Percentiles rank a stretch among this genome's conserved stretches.
Evolutionary conservation across 2,113 vertebrate species (phyloP).

Genomic region (Microcebus griseorufus): DNA sequence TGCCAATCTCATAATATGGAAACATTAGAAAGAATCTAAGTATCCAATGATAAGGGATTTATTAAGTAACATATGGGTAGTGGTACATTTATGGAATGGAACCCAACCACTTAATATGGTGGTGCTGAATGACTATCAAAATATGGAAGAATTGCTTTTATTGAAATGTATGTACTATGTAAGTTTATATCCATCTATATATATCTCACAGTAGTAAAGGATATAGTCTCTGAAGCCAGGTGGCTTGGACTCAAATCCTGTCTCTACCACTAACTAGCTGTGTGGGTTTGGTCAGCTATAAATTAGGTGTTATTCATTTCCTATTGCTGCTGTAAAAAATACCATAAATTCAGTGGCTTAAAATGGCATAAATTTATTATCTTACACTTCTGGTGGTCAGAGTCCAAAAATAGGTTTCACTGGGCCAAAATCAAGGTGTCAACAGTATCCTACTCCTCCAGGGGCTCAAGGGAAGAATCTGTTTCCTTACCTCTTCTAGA

Average conservation of each 20-base stretch:
- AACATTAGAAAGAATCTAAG: constrained; percentile 15
- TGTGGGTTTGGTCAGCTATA: not conserved
- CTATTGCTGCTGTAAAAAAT: not conserved
- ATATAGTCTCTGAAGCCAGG: not conserved
- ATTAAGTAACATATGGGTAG: constrained; percentile 13
- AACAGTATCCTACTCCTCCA: not conserved
- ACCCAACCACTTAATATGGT: not conserved
- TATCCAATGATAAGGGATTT: not conserved
- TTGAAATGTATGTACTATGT: not conserved
- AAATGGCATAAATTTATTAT: not conserved
- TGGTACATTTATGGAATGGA: not conserved
- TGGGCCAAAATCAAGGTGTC: not conserved
- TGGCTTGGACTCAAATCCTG: not conserved
- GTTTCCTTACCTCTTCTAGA: not conserved
- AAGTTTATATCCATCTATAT: not conserved
- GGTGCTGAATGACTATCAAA: not conserved
- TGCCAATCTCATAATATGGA: not conserved
- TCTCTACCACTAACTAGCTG: not conserved
- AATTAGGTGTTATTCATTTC: not conserved
- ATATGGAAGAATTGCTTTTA: not conserved
- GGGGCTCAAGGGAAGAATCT: not conserved
- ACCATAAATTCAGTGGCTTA: not conserved
- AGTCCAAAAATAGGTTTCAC: not conserved
- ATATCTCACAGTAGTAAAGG: not conserved
- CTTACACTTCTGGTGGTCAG: not conserved